Conservation (phyloP, 2,797 vertebrate genomes). For the Benthosema pterotum region DNA sequence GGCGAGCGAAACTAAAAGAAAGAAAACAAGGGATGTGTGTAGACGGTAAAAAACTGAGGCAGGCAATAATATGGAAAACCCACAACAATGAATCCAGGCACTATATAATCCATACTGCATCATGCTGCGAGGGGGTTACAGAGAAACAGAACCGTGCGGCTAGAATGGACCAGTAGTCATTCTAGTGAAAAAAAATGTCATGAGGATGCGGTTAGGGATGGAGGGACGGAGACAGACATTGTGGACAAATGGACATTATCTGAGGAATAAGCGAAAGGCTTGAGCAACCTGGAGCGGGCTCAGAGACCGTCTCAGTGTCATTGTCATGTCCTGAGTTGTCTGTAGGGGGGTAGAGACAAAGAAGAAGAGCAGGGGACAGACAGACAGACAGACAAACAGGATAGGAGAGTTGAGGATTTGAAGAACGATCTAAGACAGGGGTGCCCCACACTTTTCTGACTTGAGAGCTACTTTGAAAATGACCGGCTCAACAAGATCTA, state of each 20-base stretch:
- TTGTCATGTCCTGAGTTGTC: slow-evolving; percentile 95
- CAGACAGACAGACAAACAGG: no score
- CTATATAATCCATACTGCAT: slow-evolving; percentile 34
- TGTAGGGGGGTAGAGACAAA: slow-evolving; percentile 90
- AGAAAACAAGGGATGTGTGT: slow-evolving; percentile 24
- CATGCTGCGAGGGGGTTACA: slow-evolving; percentile 59
- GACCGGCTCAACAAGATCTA: no score
- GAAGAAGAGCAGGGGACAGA: slow-evolving; percentile 84
- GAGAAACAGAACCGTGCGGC: slow-evolving; percentile 39
- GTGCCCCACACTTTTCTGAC: no score
- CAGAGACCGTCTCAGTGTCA: slow-evolving; percentile 93
- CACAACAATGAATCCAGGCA: slow-evolving; percentile 16
- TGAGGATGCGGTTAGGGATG: slow-evolving; percentile 68
- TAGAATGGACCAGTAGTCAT: slow-evolving; percentile 52
- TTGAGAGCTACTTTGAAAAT: no score
- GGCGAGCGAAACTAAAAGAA: slow-evolving; percentile 29
- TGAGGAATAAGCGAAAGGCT: slow-evolving; percentile 78
- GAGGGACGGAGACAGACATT: slow-evolving; percentile 60
- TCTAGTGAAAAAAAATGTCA: slow-evolving; percentile 58
- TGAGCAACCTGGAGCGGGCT: slow-evolving; percentile 94
- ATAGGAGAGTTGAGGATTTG: slow-evolving; percentile 68
- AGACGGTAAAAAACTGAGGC: slow-evolving; percentile 15
- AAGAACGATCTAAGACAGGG: slow-evolving; percentile 54
- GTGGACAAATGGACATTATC: slow-evolving; percentile 60
- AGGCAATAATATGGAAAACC: slow-evolving; percentile 31